phyloP scores from a whole-genome alignment of 2,888 invertebrate genomes.

The Prostheceraeus crozeri region DNA sequence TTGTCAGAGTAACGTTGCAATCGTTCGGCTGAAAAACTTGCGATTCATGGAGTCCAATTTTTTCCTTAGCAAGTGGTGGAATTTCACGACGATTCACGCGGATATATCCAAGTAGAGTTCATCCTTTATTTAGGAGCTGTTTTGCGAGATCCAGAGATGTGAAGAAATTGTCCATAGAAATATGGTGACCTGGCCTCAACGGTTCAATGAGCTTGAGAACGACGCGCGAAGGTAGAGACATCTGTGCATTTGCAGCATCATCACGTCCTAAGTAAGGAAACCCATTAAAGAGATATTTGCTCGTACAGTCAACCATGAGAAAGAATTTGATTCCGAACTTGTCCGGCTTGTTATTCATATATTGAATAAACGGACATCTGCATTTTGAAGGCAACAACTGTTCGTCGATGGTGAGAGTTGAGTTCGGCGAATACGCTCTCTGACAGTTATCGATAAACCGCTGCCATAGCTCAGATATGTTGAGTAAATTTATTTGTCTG shows the following conservation, averaged over 20 bases:
- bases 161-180: conserved; percentile 27
- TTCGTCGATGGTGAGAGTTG: no score
- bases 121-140: conserved; percentile 23
- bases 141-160: conserved; percentile 25
- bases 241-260: conserved; percentile 22
- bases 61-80: conserved; percentile 23
- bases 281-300: conserved; percentile 24
- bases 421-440: no score
- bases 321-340: conserved; percentile 14
- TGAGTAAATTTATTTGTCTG: no score
- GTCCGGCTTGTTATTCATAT: no score
- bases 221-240: conserved; percentile 6
- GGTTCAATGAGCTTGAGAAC: conserved; percentile 26
- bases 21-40: conserved; percentile 21
- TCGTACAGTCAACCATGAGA: conserved; percentile 12
- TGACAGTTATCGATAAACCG: no score
- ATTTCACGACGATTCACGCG: conserved; percentile 22
- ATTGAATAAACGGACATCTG: no score
- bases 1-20: conserved; percentile 22
- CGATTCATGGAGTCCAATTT: conserved; percentile 17
- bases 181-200: conserved; percentile 17
- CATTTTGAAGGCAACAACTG: no score
- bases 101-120: conserved; percentile 13
- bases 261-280: conserved; percentile 27
- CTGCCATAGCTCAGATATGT: no score